Conservation (phyloP, 1,140 invertebrate species). For the silkworm (Bombyx mori) region DNA sequence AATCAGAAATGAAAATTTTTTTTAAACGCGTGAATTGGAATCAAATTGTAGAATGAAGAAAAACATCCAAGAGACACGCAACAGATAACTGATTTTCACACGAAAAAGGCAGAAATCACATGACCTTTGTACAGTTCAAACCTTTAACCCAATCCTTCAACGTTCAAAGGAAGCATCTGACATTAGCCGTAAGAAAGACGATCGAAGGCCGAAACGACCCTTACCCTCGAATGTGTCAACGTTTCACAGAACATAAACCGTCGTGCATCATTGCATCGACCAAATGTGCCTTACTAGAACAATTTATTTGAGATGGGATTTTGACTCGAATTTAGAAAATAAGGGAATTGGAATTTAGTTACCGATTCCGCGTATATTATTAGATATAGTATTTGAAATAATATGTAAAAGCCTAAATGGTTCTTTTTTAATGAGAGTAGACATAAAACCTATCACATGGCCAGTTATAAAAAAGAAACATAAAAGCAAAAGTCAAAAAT, state of each 20-base stretch:
- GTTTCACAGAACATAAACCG: conserved; percentile 61
- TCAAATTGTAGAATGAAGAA: not conserved
- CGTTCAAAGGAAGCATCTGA: no score
- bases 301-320: conserved; percentile 31
- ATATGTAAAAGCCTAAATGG: no score
- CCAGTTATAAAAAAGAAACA: no score
- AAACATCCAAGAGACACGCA: not conserved
- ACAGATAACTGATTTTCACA: not conserved
- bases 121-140: not conserved
- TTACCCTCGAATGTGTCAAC: conserved; percentile 28
- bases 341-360: not conserved
- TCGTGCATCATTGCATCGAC: conserved; percentile 43
- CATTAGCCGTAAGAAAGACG: conserved; percentile 2
- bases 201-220: conserved; percentile 11
- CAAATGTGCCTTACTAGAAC: conserved; percentile 42
- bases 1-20: no score
- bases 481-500: no score
- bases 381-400: no score
- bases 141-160: no score
- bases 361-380: not conserved
- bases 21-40: not conserved
- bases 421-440: no score
- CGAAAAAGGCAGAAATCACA: not conserved
- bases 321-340: conserved; percentile 7
- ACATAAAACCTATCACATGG: no score